phyloP scores from a whole-genome alignment of 2,888 invertebrate genomes.

The Iphiclides podalirius region DNA sequence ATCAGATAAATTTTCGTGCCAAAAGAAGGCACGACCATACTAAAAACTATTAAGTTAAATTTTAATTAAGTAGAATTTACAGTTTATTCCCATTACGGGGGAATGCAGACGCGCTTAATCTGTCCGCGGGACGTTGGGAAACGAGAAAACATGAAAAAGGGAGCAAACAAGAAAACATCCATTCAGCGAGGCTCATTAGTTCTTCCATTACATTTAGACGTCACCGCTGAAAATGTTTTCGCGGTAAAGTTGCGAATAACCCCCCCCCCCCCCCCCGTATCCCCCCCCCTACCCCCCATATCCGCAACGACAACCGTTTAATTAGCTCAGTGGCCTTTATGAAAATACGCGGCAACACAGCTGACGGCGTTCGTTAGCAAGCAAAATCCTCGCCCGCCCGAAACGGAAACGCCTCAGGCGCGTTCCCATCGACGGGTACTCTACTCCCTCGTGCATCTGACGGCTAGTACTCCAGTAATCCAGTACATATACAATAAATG shows the following conservation, averaged over 20 bases:
- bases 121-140: not conserved
- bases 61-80: too few species aligned
- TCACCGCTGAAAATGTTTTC: conserved; percentile 13
- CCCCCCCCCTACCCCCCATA: not conserved
- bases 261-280: not conserved
- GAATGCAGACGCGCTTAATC: not conserved
- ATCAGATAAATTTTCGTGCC: too few species aligned
- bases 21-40: too few species aligned
- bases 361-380: conserved; percentile 46
- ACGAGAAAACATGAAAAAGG: not conserved
- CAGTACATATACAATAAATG: too few species aligned
- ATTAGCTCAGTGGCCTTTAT: conserved; percentile 48
- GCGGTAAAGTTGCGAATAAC: conserved; percentile 10
- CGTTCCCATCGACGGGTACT: conserved; percentile 31
- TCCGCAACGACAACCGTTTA: conserved; percentile 36
- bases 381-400: conserved; percentile 33
- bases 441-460: too few species aligned
- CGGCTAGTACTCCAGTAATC: too few species aligned
- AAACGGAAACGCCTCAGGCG: conserved; percentile 22
- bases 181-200: conserved; percentile 3
- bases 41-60: too few species aligned
- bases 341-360: conserved; percentile 48
- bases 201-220: conserved; percentile 19
- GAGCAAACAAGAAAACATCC: conserved; percentile 2
- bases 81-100: too few species aligned